Conservation (phyloP, 2,113 vertebrate genomes). For the Elgaria multicarinata region DNA sequence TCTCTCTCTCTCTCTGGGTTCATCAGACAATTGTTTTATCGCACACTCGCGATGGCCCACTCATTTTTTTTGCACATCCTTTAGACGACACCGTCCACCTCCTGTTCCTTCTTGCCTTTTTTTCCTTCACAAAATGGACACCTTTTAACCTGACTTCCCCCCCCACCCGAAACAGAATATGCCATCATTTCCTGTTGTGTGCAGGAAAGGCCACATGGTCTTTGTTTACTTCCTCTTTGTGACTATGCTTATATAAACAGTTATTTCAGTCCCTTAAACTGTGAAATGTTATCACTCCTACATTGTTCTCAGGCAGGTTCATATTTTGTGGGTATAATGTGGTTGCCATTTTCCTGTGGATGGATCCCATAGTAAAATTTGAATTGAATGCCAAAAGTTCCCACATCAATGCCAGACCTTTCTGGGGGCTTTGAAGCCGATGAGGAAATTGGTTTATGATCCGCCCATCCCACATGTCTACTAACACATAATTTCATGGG, state of each 20-base stretch:
- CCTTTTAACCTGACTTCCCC: too few relatives aligned
- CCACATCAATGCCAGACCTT: not conserved
- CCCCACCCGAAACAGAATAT: too few relatives aligned
- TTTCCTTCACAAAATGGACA: too few relatives aligned
- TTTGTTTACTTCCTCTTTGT: too few relatives aligned
- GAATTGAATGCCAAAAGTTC: not conserved
- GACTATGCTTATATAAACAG: not conserved
- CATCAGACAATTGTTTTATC: too few relatives aligned
- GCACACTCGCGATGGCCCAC: too few relatives aligned
- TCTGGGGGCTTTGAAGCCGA: not conserved
- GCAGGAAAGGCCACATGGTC: too few relatives aligned
- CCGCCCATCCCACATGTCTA: not conserved
- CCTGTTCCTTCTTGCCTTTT: too few relatives aligned
- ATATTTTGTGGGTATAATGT: not conserved
- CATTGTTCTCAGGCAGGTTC: not conserved
- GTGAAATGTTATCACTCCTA: not conserved
- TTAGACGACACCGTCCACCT: too few relatives aligned
- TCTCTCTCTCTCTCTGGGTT: too few relatives aligned
- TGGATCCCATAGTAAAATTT: not conserved
- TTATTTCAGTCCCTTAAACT: not conserved
- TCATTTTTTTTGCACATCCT: too few relatives aligned
- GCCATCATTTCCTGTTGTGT: too few relatives aligned
- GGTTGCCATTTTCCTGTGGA: not conserved
- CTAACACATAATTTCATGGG: not conserved
- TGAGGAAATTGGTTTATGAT: not conserved